These are phyloP conservation scores for Furnarius figulus DNA, from an alignment of 2,113 vertebrate species.

Conservation along the genomic window DNA sequence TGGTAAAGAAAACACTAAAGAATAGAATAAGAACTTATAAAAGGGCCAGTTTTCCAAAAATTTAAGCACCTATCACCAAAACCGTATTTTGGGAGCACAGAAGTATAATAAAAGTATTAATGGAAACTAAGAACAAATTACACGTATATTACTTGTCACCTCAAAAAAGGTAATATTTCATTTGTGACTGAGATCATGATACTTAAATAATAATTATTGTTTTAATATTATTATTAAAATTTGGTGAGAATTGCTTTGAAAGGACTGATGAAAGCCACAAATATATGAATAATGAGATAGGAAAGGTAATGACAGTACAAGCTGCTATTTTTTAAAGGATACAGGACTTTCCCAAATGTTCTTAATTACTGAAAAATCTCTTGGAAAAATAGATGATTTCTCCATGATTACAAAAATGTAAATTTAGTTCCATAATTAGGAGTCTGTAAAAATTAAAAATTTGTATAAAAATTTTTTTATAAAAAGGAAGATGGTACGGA, in stretches of 20 bases:
- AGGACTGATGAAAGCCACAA: neutral
- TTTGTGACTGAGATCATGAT: neutral
- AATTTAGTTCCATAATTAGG: neutral
- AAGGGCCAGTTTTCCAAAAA: neutral
- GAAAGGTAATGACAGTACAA: neutral
- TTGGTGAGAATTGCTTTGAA: neutral
- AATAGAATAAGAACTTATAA: neutral
- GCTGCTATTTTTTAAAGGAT: neutral
- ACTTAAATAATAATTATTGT: neutral
- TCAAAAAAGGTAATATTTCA: neutral
- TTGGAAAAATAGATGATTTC: neutral
- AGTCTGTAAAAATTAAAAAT: neutral
- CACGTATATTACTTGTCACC: neutral
- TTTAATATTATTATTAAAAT: neutral
- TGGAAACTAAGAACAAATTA: neutral
- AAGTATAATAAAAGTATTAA: neutral
- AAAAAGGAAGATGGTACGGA: accelerated
- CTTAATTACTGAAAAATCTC: neutral
- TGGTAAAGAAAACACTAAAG: neutral
- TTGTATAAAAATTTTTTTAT: neutral
- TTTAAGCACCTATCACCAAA: neutral
- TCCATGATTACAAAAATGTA: neutral
- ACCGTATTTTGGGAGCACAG: neutral
- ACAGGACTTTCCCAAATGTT: neutral
- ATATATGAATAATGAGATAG: neutral